Evolutionary conservation across 37 sponge, comb jelly and placozoan species (phyloP).

Genomic region (Eunapius fragilis): DNA sequence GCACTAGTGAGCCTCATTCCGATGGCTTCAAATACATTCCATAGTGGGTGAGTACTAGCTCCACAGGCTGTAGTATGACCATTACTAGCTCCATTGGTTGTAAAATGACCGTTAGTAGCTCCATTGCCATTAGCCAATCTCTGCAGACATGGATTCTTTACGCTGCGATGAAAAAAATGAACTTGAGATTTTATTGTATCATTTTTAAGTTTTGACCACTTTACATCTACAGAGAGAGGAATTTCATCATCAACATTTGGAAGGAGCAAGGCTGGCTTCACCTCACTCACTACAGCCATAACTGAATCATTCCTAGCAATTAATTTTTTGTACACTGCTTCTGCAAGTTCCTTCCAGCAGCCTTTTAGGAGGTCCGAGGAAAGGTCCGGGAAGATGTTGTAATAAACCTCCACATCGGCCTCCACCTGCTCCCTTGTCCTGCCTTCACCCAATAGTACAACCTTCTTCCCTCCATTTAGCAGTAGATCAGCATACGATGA

Average conservation of each 20-base stretch:
- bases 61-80: too few species aligned
- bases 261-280: neutral
- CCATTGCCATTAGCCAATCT: too few species aligned
- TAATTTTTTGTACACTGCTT: neutral
- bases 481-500: constrained; percentile 69
- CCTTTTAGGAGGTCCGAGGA: neutral
- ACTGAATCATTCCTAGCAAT: neutral
- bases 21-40: neutral
- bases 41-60: too few species aligned
- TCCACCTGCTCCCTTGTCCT: neutral
- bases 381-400: constrained; percentile 24
- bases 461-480: neutral
- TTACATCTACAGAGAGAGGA: too few species aligned
- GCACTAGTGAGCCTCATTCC: neutral
- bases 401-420: constrained; percentile 2
- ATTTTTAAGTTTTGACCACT: too few species aligned
- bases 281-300: neutral
- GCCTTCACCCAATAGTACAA: neutral
- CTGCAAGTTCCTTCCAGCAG: neutral
- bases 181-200: too few species aligned
- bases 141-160: too few species aligned
- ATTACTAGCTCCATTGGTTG: too few species aligned
- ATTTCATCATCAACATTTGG: neutral
- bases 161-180: too few species aligned
- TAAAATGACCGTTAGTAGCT: too few species aligned